Evolutionary conservation across 2,888 invertebrate genomes (phyloP).

Genomic region (Drosophila eohydei): DNA sequence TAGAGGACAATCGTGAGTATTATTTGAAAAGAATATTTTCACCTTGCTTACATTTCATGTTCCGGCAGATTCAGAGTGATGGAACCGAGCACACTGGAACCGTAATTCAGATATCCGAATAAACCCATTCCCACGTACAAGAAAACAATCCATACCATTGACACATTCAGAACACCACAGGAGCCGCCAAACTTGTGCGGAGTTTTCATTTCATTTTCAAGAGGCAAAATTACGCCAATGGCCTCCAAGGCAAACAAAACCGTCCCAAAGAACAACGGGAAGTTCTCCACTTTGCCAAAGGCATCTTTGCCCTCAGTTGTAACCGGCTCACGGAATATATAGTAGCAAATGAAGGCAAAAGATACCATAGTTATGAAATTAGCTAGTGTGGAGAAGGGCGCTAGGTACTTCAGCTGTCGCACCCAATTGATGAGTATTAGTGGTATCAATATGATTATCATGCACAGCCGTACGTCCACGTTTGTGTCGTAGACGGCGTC

Average conservation of each 20-base stretch:
- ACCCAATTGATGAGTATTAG: conserved; percentile 91
- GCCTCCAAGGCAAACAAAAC: conserved; percentile 98
- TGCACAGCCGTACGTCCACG: conserved; percentile 88
- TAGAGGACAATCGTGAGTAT: neutral
- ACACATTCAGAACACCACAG: conserved; percentile 93
- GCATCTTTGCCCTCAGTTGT: conserved; percentile 87
- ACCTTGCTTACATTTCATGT: conserved; percentile 87
- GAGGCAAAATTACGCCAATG: conserved; percentile 92
- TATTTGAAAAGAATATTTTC: no score
- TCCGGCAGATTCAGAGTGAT: conserved; percentile 94
- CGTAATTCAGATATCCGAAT: conserved; percentile 95
- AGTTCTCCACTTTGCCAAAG: conserved; percentile 88
- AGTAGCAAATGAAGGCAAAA: conserved; percentile 94
- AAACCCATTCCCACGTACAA: conserved; percentile 96
- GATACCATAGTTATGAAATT: conserved; percentile 93
- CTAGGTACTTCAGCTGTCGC: conserved; percentile 92
- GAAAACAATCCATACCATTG: conserved; percentile 92
- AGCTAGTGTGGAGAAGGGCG: conserved; percentile 95
- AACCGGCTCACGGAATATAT: conserved; percentile 91
- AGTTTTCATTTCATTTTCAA: conserved; percentile 97
- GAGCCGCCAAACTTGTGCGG: conserved; percentile 92
- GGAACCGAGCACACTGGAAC: conserved; percentile 89
- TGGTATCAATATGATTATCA: conserved; percentile 90
- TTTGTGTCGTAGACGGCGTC: conserved; percentile 86
- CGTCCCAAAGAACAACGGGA: conserved; percentile 98